Percentiles rank a stretch among this genome's conserved stretches.
Evolutionary conservation across 2,113 vertebrate genomes (phyloP).

Genomic region (Equus przewalskii): DNA sequence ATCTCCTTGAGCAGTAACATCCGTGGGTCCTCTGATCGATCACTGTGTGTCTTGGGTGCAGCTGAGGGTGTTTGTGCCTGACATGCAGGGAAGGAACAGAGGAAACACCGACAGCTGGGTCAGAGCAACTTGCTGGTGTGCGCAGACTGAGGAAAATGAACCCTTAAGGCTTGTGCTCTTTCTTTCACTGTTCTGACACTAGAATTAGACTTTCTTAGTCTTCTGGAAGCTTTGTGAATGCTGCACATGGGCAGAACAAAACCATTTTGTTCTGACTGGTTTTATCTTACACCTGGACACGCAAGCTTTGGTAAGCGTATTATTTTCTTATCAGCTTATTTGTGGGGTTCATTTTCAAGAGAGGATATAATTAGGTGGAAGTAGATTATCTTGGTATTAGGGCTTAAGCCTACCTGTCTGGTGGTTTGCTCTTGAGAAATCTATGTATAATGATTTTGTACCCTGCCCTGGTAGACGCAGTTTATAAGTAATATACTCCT

Average conservation of each 20-base stretch:
- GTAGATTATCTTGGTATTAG: neutral
- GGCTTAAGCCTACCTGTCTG: neutral
- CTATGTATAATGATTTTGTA: neutral
- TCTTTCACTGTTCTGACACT: neutral
- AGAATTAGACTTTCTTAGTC: neutral
- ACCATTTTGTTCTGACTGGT: neutral
- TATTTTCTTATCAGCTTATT: conserved; percentile 2
- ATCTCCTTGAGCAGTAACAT: accelerated
- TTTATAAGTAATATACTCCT: neutral
- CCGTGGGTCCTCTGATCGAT: neutral
- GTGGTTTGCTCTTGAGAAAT: conserved; percentile 3
- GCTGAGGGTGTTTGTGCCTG: neutral
- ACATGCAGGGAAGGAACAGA: neutral
- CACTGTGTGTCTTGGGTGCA: neutral
- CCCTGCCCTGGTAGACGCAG: neutral
- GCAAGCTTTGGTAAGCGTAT: neutral
- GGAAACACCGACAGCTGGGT: no score
- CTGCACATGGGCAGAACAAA: no score
- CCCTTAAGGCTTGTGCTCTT: neutral
- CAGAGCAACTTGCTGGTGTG: neutral
- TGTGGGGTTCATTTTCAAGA: neutral
- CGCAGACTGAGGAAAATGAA: neutral
- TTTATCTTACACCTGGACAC: neutral
- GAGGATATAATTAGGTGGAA: neutral
- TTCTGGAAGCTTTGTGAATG: neutral